phyloP scores from a whole-genome alignment of 2,888 invertebrate species.

The Bhutanitis thaidina region DNA sequence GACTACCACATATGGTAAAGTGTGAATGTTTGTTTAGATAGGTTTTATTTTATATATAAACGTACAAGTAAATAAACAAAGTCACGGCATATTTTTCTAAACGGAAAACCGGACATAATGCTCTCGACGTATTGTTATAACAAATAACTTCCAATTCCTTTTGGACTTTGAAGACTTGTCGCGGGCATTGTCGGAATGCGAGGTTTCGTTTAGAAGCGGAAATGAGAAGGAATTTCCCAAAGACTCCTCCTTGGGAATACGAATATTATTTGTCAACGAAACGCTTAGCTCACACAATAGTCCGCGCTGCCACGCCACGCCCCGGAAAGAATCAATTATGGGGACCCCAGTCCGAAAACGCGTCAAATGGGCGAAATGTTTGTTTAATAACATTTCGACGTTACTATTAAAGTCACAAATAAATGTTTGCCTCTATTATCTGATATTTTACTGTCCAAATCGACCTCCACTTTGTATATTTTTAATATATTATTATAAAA shows the following conservation, averaged over 20 bases:
- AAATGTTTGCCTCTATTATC: conserved; percentile 67
- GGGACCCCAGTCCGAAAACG: conserved; percentile 59
- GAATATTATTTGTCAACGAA: conserved; percentile 66
- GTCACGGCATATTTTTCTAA: not conserved
- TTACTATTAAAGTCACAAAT: conserved; percentile 64
- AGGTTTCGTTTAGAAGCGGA: conserved; percentile 69
- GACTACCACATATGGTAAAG: too few relatives aligned
- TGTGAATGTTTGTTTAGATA: too few relatives aligned
- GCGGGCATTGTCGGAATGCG: conserved; percentile 56
- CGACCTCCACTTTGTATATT: not conserved
- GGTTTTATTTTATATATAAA: not conserved
- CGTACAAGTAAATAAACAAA: not conserved
- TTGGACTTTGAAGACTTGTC: conserved; percentile 61
- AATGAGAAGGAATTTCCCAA: conserved; percentile 71
- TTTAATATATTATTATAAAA: not conserved
- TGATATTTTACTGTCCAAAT: not conserved
- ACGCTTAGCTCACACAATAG: conserved; percentile 52
- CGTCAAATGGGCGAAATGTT: conserved; percentile 77
- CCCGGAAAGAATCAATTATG: conserved; percentile 80
- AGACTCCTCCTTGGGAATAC: conserved; percentile 57
- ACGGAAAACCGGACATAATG: conserved; percentile 13
- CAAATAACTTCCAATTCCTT: conserved; percentile 63
- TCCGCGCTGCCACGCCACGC: conserved; percentile 50
- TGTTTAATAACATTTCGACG: conserved; percentile 76
- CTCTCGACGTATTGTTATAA: conserved; percentile 64